Base-by-base conservation (phyloP, 2,888 invertebrate species). In the Aphodius sticticus region DNA sequence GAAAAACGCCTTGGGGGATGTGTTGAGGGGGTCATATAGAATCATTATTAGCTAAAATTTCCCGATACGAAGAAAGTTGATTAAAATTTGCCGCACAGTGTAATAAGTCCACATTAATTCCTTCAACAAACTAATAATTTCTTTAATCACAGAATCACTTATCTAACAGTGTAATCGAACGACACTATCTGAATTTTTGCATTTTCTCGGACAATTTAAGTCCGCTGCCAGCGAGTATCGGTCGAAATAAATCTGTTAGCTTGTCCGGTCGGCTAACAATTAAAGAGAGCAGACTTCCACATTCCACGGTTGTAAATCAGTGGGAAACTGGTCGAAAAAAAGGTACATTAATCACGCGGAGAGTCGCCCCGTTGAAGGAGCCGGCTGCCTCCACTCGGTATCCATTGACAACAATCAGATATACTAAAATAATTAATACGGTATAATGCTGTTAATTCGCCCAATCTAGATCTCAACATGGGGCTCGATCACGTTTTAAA, bases 321-420 rank as follows among this genome's bases (percentile, higher is more conserved):
- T 12, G 53, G 53, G 53, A 53, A 53, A 53, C 53, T 53, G 53
- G 53, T 53, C 53, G 53, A 53, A 53, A 53, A 26, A 53, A 53
- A 53, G 53, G 53, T 12, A 53, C 53, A 53, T 53, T 53, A 53
- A 53, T 53, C 53, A 53, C 53, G 53, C 53, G 53, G 53, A 53
- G 7, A 53, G 53, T 7, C 4, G 53, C 53, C 53, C 53, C 53
- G 53, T 53, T 53, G 53, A 53, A 53, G 53, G 53, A 12, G 53
- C 53, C 53, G 26, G 53, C 53, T 53, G 53, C 53, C 53, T 53
- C 53, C 7, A 12, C 6, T 0, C 53, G 2, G 53, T 53, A 9
- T 53, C 53, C 53, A 53, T 53, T 53, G 53, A 53, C 53, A 53
- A 53, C 53, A 53, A 53, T 53, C 53, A 53, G 53, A 53, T 53